Evolutionary conservation across 2,797 vertebrate species (phyloP).

Genomic region (Macropus fuliginosus): DNA sequence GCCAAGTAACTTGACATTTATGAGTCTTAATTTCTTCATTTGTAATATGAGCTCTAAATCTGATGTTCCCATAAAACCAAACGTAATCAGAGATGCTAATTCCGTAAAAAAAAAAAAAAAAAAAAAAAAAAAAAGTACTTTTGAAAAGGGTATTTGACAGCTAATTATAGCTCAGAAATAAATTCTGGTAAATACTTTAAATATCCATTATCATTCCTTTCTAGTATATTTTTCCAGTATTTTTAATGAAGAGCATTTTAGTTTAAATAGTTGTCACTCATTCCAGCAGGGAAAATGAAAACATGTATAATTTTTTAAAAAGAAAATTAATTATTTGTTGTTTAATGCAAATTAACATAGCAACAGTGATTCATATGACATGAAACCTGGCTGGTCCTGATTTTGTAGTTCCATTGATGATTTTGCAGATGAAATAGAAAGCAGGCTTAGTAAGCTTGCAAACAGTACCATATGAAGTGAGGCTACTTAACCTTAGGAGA

Average conservation of each 20-base stretch:
- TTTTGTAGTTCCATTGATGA: not conserved
- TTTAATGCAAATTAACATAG: constrained; percentile 50
- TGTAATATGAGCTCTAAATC: not conserved
- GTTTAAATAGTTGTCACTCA: constrained; percentile 67
- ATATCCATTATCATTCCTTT: constrained; percentile 58
- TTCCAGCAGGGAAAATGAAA: constrained; percentile 70
- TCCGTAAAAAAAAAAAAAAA: not conserved
- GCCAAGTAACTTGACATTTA: not conserved
- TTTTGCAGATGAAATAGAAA: not conserved
- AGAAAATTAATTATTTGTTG: constrained; percentile 53
- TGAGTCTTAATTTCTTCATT: not conserved
- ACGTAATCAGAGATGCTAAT: not conserved
- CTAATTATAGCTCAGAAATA: constrained; percentile 69
- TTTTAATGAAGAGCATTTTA: constrained; percentile 72
- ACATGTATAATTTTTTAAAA: constrained; percentile 40
- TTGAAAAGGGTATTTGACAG: not conserved
- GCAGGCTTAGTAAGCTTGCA: not conserved
- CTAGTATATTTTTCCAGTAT: constrained; percentile 50
- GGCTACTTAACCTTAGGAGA: constrained; percentile 14
- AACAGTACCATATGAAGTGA: constrained; percentile 2
- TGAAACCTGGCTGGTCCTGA: not conserved
- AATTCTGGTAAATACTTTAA: constrained; percentile 72
- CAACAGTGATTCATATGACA: not conserved
- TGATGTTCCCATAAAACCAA: not conserved
- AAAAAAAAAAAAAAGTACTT: not conserved